phyloP scores from a whole-genome alignment of 1,140 invertebrate species.

The Zaprionus kolodkinae region DNA sequence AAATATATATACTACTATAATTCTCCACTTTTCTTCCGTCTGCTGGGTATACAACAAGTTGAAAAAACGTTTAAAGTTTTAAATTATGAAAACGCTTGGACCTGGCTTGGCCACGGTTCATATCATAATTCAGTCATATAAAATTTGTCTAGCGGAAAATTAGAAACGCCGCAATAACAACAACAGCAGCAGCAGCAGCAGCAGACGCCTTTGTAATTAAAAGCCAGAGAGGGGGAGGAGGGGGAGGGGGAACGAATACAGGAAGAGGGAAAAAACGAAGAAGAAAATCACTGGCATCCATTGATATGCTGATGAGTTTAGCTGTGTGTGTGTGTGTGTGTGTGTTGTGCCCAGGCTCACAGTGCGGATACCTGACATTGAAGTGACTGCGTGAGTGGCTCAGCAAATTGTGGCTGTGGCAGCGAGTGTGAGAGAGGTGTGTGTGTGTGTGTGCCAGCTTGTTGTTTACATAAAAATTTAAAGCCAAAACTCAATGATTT shows the following conservation, averaged over 20 bases:
- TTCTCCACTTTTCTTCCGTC: not conserved
- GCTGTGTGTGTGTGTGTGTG: constrained; percentile 6
- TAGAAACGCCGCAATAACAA: constrained; percentile 72
- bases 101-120: constrained; percentile 57
- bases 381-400: constrained; percentile 70
- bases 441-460: constrained; percentile 13
- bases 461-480: constrained; percentile 78
- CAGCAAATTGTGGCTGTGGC: constrained; percentile 28
- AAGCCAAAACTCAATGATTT: constrained; percentile 72
- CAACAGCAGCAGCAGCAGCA: constrained; percentile 44
- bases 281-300: constrained; percentile 69
- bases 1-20: too few species aligned
- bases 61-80: constrained; percentile 54
- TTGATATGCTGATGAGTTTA: constrained; percentile 77
- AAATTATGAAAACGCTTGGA: constrained; percentile 67
- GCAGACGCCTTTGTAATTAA: constrained; percentile 72
- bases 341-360: constrained; percentile 6
- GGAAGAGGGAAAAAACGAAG: constrained; percentile 36
- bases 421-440: not conserved
- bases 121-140: constrained; percentile 82
- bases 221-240: constrained; percentile 35
- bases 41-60: constrained; percentile 19
- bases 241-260: not conserved
- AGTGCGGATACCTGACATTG: constrained; percentile 70
- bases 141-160: constrained; percentile 80